Base-by-base conservation (phyloP, 2,113 vertebrate species). In the Entomyzon cyanotis region DNA sequence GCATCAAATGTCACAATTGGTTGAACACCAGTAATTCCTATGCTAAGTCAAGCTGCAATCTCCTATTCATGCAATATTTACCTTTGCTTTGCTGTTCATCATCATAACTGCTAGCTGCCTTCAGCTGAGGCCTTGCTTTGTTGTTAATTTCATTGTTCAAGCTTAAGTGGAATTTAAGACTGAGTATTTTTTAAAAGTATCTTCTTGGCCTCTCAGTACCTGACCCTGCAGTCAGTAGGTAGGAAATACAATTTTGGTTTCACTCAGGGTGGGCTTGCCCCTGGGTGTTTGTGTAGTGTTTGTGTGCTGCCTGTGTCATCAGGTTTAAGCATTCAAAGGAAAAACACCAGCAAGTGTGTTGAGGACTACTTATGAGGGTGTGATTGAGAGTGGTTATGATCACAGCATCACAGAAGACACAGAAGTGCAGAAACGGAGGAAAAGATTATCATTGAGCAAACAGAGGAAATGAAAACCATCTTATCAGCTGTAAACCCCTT, bases 1-100 rank as follows among this genome's bases (percentile, higher is more conserved):
- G 49, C 5, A 7, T 86, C 39, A 89, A 56, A 73, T 12, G 10
- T 35, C 69, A 71, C 44, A 87, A 12, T 33, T 91, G 84, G n/a
- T 86, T 71, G 76, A 94, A 58, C 19, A 64, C 37, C 47, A 63
- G 60, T 49, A 74, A 90, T 89, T 92, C 27, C 44, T 91, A 1
- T 76, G 37, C 55, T 88, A 50, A 65, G 47, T 95, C 41, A 86
- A 70, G 28, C 41, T 59, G 14, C 89, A 93, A 60, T 94, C 42
- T 23, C 55, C 47, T 52, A 6, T 64, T 96, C 31, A 42, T 94
- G 73, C 81, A 86, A 60, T 96, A 84, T 95, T 95, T 93, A 89
- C 37, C 37, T 37, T 37, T 37, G 42, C 58, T 94, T n/a, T 93
- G 44, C 39, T 88, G 47, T 87, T 84, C 87, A 56, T 93, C 56